phyloP scores from a whole-genome alignment of 2,113 vertebrate species.

The Stigmatopora nigra region DNA sequence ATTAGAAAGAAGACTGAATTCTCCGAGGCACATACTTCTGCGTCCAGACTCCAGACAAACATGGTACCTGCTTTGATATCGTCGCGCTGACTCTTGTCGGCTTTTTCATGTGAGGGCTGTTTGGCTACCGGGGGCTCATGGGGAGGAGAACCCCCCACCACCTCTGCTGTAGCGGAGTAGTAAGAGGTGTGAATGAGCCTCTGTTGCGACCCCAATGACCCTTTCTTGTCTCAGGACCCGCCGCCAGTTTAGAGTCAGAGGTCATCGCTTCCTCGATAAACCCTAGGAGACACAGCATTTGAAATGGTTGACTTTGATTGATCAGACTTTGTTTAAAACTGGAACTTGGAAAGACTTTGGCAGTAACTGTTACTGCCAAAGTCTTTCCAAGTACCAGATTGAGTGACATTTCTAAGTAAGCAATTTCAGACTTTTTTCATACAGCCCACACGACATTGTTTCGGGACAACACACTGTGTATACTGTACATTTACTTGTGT shows the following conservation, averaged over 20 bases:
- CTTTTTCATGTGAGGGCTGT: conserved; percentile 22
- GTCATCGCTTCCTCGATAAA: conserved; percentile 51
- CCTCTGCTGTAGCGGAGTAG: conserved; percentile 13
- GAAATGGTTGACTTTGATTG: conserved; percentile 53
- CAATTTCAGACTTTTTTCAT: conserved; percentile 11
- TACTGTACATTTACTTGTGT: conserved; percentile 22
- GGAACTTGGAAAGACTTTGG: conserved; percentile 34
- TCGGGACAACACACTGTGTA: conserved; percentile 24
- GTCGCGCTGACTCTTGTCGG: conserved; percentile 19
- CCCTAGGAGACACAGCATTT: conserved; percentile 23
- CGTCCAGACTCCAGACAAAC: conserved; percentile 56
- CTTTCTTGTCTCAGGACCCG: conserved; percentile 50
- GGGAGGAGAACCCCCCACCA: conserved; percentile 18
- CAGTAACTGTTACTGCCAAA: conserved; percentile 6
- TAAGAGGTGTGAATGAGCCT: conserved; percentile 60
- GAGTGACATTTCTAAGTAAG: conserved; percentile 10
- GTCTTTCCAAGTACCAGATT: neutral
- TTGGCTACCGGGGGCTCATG: conserved; percentile 35
- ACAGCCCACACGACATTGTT: conserved; percentile 17
- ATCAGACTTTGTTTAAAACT: conserved; percentile 24
- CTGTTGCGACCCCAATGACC: conserved; percentile 54
- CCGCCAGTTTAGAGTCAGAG: conserved; percentile 43
- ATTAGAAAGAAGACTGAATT: conserved; percentile 45
- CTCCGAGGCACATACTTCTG: conserved; percentile 44
- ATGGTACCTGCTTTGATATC: conserved; percentile 48